These are phyloP conservation scores for Lasioglossum vierecki DNA, from an alignment of 2,888 invertebrate genomes.

Conservation along the genomic window DNA sequence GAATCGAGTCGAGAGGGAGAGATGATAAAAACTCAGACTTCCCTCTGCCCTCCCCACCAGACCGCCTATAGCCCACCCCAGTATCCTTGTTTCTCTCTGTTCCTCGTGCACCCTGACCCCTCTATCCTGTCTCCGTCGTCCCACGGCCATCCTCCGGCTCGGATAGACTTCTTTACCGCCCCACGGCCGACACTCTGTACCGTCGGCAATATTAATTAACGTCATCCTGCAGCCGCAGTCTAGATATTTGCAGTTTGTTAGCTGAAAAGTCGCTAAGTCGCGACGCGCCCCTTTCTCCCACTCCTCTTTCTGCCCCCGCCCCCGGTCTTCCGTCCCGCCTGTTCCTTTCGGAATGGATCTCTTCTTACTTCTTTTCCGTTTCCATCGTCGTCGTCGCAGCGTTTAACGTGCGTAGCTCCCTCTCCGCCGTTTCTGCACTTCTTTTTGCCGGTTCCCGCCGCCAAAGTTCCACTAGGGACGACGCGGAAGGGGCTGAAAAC, in stretches of 20 bases:
- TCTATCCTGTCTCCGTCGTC: constrained; percentile 19
- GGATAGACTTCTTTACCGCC: constrained; percentile 62
- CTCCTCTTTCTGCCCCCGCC: not conserved
- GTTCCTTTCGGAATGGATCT: constrained; percentile 11
- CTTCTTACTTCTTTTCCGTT: constrained; percentile 17
- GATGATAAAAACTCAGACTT: constrained; percentile 72
- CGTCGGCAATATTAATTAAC: constrained; percentile 78
- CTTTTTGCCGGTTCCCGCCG: not conserved
- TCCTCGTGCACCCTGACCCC: constrained; percentile 8
- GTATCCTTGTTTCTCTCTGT: constrained; percentile 4
- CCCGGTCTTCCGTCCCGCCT: not conserved
- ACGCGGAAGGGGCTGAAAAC: constrained; percentile 13
- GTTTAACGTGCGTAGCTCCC: constrained; percentile 17
- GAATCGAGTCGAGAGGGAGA: constrained; percentile 76
- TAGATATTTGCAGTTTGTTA: constrained; percentile 76
- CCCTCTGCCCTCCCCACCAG: constrained; percentile 37
- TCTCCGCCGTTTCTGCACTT: not conserved
- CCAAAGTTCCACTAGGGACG: not conserved
- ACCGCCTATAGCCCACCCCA: constrained; percentile 36
- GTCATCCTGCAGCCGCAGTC: constrained; percentile 74
- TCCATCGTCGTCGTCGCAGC: not conserved
- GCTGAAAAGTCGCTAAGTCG: constrained; percentile 69
- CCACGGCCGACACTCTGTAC: constrained; percentile 62
- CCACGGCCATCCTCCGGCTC: constrained; percentile 46
- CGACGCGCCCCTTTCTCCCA: constrained; percentile 39